A percentile compares a stretch with the other conserved stretches of the same genome.
Evolutionary conservation across 2,888 invertebrate genomes (phyloP).

Genomic region (Ryuthela nishihirai): DNA sequence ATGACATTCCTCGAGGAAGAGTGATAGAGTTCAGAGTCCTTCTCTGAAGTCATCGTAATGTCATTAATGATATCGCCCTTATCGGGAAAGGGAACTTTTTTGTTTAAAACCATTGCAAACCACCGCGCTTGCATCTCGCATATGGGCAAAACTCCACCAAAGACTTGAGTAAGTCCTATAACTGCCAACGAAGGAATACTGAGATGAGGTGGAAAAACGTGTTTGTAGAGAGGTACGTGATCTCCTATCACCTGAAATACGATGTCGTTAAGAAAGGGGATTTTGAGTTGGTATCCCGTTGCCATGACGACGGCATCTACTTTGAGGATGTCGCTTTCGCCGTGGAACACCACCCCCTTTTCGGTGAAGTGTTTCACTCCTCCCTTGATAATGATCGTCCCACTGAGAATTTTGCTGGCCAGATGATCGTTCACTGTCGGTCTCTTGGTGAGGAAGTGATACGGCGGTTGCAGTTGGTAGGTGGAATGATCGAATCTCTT

Average conservation of each 20-base stretch:
- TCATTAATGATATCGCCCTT: conserved; percentile 35
- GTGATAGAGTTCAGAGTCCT: conserved; percentile 43
- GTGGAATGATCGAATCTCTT: conserved; percentile 49
- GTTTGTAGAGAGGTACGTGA: conserved; percentile 48
- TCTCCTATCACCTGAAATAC: conserved; percentile 33
- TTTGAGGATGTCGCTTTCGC: conserved; percentile 16
- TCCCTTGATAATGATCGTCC: conserved; percentile 48
- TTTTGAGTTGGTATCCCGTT: conserved; percentile 50
- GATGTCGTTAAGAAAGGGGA: conserved; percentile 49
- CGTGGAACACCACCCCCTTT: conserved; percentile 32
- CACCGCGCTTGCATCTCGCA: conserved; percentile 54
- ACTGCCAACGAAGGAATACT: conserved; percentile 51
- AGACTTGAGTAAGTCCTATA: conserved; percentile 53
- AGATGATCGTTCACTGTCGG: conserved; percentile 52
- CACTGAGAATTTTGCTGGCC: conserved; percentile 52
- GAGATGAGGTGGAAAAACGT: conserved; percentile 50
- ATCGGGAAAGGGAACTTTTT: conserved; percentile 26
- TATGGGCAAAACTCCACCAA: conserved; percentile 54
- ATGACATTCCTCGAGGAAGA: conserved; percentile 37
- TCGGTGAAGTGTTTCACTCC: conserved; percentile 30
- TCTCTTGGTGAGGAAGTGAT: conserved; percentile 46
- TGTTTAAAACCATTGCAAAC: conserved; percentile 49
- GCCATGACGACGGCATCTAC: conserved; percentile 50
- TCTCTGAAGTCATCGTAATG: conserved; percentile 27
- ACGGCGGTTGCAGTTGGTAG: conserved; percentile 51